Conservation (phyloP, 2,113 vertebrate species). For the Notechis scutatus region DNA sequence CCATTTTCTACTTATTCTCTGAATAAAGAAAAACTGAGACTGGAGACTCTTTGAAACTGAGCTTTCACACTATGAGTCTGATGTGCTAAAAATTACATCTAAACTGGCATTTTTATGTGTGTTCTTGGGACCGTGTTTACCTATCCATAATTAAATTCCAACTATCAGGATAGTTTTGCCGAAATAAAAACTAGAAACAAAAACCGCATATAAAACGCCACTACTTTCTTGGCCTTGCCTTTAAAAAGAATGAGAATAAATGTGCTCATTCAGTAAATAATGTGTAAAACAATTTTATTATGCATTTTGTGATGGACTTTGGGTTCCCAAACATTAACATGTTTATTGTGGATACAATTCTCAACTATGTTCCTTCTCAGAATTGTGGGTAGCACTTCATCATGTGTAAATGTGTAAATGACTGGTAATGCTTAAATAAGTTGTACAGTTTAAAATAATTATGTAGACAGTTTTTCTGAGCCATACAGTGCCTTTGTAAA, state of each 20-base stretch:
- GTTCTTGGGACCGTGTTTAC: neutral
- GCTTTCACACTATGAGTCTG: neutral
- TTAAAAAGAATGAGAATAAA: conserved; percentile 1
- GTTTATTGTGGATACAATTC: conserved; percentile 26
- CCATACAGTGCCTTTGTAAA: neutral
- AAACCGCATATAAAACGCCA: conserved; percentile 1
- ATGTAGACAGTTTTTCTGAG: conserved; percentile 11
- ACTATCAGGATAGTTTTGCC: conserved; percentile 17
- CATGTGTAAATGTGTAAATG: conserved; percentile 34
- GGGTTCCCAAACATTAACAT: conserved; percentile 28
- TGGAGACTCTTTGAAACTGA: neutral
- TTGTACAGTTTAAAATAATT: conserved; percentile 34
- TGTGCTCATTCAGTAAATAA: conserved; percentile 38
- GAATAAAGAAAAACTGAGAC: neutral
- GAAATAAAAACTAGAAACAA: conserved; percentile 50
- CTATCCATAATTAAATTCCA: conserved; percentile 31
- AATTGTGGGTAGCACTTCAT: conserved; percentile 14
- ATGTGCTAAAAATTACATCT: neutral
- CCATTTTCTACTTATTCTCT: neutral
- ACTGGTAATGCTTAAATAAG: neutral
- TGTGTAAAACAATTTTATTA: conserved; percentile 32
- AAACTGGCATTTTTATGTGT: conserved; percentile 37
- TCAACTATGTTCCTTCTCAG: conserved; percentile 22
- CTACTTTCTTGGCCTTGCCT: conserved; percentile 23
- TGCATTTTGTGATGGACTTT: conserved; percentile 45